These are phyloP conservation scores for Polylopha cassiicola DNA, from an alignment of 2,888 invertebrate genomes.

Conservation along the genomic window DNA sequence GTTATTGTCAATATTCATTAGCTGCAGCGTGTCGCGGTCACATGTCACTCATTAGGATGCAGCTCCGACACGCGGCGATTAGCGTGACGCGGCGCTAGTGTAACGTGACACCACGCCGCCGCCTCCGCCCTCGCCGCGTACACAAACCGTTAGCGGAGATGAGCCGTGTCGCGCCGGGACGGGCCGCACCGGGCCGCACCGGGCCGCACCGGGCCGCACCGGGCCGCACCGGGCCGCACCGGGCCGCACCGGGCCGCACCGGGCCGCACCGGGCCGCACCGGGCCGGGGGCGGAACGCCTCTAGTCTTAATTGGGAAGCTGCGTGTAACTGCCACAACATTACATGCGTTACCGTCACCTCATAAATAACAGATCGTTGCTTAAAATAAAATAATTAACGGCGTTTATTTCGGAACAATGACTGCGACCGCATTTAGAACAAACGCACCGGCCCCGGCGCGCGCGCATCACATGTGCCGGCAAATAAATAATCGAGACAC, in stretches of 20 bases:
- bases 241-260: background rate
- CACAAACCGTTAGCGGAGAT: constrained; percentile 49
- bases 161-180: constrained; percentile 27
- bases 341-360: too few relatives aligned
- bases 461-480: too few relatives aligned
- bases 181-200: constrained; percentile 13
- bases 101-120: constrained; percentile 33
- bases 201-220: constrained; percentile 7
- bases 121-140: constrained; percentile 21
- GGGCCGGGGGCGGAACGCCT: constrained; percentile 2
- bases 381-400: too few relatives aligned
- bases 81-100: constrained; percentile 33
- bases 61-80: constrained; percentile 32
- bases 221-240: constrained; percentile 7
- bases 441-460: too few relatives aligned
- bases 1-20: too few relatives aligned
- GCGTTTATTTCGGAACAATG: too few relatives aligned
- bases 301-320: constrained; percentile 6
- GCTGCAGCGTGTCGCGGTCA: constrained; percentile 35
- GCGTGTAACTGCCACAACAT: too few relatives aligned
- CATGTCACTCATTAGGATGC: too few relatives aligned
- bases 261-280: background rate
- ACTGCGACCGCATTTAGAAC: too few relatives aligned
- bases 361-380: too few relatives aligned
- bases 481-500: too few relatives aligned